Base-by-base conservation (phyloP, 2,888 invertebrate species). In the Girardia tigrina region DNA sequence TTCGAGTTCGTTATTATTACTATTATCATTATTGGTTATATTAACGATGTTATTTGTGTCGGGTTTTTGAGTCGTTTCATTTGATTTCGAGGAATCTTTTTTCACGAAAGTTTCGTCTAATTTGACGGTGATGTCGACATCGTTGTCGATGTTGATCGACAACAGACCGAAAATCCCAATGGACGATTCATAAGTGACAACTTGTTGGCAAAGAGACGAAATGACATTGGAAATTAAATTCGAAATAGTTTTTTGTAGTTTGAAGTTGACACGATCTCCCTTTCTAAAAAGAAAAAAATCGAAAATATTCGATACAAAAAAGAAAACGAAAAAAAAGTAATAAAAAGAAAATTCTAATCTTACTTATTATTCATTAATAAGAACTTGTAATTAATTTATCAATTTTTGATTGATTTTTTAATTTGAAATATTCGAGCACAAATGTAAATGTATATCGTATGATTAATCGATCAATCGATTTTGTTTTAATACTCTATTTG, bases 211-310 rank as follows among this genome's bases (percentile, higher is more conserved):
- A n/a, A 56, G 56, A 20, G 56, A 56, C n/a, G 56, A 56, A 56
- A 56, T 56, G n/a, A 56, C 56, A 56, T n/a, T 56, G 4, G 56
- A 56, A 16, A 56, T 56, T 56, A 56, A 56, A 56, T 56, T 56
- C n/a, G 56, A 56, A 20, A 56, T 56, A 4, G 56, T 56, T n/a
- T 56, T 56, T 16, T 56, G 56, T n/a, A 56, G 23, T 16, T 56
- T 56, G n/a, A 56, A 6, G 23, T 56, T 56, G 6, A 56, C 56
- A n/a, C n/a, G n/a, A n/a, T n/a, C n/a, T n/a, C n/a, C n/a, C n/a
- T n/a, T n/a, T n/a, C n/a, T n/a, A n/a, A n/a, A n/a, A n/a, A n/a
- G n/a, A n/a, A n/a, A n/a, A n/a, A n/a, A n/a, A n/a, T n/a, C n/a
- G n/a, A n/a, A n/a, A n/a, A n/a, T n/a, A n/a, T n/a, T n/a, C n/a